Percentiles rank a stretch among this genome's conserved stretches.
Evolutionary conservation across 1,140 invertebrate species (phyloP).

Genomic region (Homarus americanus): DNA sequence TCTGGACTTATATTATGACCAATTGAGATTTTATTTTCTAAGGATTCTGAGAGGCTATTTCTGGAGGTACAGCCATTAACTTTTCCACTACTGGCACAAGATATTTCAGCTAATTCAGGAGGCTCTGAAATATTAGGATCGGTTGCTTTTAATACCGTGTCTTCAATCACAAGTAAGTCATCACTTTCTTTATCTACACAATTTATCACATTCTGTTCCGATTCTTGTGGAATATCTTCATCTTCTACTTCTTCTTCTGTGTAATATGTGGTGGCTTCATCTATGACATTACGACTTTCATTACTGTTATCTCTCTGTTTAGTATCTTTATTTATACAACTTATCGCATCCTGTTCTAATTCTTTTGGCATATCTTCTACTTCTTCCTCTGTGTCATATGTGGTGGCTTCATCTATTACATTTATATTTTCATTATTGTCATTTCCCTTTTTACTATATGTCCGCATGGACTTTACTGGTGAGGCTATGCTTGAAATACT

Average conservation of each 20-base stretch:
- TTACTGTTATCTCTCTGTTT: background rate
- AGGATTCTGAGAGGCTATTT: background rate
- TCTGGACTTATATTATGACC: background rate
- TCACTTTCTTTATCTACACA: background rate
- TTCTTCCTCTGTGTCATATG: slow-evolving; percentile 16
- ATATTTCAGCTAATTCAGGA: background rate
- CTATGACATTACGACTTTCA: background rate
- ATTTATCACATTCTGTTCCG: background rate
- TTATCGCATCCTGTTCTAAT: background rate
- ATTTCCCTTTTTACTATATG: background rate
- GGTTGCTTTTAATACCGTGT: too few species aligned
- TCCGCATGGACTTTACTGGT: background rate
- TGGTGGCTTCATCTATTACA: background rate
- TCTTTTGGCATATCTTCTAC: slow-evolving; percentile 31
- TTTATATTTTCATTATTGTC: background rate
- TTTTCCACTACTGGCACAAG: background rate
- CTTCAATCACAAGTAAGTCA: background rate
- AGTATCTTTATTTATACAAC: background rate
- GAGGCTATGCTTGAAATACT: background rate
- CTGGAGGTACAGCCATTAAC: background rate
- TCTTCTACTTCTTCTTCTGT: slow-evolving; percentile 30
- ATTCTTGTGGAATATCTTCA: slow-evolving; percentile 21
- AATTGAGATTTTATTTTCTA: background rate
- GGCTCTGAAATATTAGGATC: background rate
- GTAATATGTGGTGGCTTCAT: background rate